phyloP scores from a whole-genome alignment of 2,888 invertebrate genomes.

The Exephanes ischioxanthus region DNA sequence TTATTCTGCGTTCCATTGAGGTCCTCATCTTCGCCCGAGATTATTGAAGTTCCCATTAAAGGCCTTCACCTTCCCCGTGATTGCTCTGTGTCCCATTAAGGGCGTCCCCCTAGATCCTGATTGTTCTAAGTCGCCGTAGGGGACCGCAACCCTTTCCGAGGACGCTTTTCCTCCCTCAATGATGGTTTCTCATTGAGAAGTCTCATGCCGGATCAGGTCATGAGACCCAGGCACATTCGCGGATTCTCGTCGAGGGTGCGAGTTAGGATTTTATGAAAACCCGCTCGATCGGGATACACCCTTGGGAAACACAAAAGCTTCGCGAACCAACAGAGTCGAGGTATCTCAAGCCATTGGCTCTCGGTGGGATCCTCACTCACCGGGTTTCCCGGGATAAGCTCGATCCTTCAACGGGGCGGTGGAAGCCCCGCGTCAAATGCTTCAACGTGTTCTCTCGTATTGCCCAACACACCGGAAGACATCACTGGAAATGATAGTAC shows the following conservation, averaged over 20 bases:
- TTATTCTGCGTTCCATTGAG: too few species aligned
- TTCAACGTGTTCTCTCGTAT: neutral
- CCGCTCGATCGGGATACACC: constrained; percentile 3
- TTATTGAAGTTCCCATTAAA: too few species aligned
- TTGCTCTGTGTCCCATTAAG: too few species aligned
- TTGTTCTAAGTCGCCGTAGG: too few species aligned
- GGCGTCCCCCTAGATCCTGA: too few species aligned
- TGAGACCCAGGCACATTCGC: neutral
- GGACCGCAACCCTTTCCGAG: too few species aligned
- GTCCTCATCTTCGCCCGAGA: too few species aligned
- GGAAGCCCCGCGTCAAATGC: neutral
- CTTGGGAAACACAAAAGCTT: constrained; percentile 16
- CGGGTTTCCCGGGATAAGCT: neutral
- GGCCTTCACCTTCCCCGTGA: too few species aligned
- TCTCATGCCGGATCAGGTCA: too few species aligned
- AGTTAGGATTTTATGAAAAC: neutral
- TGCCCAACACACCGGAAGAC: constrained; percentile 6
- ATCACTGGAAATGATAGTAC: neutral
- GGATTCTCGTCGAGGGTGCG: neutral
- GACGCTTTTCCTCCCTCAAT: too few species aligned
- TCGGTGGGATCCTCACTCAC: neutral
- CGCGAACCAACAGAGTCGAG: constrained; percentile 4
- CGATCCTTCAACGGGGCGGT: too few species aligned
- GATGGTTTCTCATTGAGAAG: too few species aligned
- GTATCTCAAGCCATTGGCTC: constrained; percentile 11